These are phyloP conservation scores for Emydura subglobosa DNA, from an alignment of 2,113 vertebrate genomes.

Conservation along the genomic window DNA sequence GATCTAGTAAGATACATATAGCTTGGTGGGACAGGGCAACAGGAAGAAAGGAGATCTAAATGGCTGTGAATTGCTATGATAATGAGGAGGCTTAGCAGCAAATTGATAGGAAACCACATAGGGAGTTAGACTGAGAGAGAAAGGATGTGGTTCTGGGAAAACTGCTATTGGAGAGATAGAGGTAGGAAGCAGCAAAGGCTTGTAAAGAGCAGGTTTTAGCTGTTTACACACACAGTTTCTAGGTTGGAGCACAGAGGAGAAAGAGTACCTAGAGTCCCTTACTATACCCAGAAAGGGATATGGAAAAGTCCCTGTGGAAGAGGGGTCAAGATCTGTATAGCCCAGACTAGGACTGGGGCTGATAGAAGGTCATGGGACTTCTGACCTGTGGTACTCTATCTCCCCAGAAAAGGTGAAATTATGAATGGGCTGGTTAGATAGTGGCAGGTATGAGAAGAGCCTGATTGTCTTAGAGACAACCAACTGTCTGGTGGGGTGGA, in stretches of 20 bases:
- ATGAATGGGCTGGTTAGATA: neutral
- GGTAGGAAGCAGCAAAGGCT: neutral
- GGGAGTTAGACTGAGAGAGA: neutral
- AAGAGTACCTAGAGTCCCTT: neutral
- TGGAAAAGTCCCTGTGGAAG: neutral
- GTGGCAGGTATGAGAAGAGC: neutral
- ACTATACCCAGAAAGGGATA: neutral
- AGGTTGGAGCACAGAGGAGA: neutral
- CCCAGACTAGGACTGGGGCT: neutral
- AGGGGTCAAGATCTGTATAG: neutral
- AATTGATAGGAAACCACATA: neutral
- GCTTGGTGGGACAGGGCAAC: neutral
- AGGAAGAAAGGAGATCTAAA: neutral
- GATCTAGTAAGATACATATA: neutral
- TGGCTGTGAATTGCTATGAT: neutral
- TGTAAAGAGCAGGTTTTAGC: neutral
- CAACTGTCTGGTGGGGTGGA: neutral
- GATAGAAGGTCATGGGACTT: neutral
- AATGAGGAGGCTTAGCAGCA: neutral
- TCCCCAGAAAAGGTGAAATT: neutral
- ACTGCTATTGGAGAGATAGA: neutral
- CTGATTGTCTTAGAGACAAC: neutral
- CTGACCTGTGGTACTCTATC: neutral
- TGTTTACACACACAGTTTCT: neutral
- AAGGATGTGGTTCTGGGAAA: neutral